Conservation (phyloP, 2,888 invertebrate species). For the Rhagonycha fulva region DNA sequence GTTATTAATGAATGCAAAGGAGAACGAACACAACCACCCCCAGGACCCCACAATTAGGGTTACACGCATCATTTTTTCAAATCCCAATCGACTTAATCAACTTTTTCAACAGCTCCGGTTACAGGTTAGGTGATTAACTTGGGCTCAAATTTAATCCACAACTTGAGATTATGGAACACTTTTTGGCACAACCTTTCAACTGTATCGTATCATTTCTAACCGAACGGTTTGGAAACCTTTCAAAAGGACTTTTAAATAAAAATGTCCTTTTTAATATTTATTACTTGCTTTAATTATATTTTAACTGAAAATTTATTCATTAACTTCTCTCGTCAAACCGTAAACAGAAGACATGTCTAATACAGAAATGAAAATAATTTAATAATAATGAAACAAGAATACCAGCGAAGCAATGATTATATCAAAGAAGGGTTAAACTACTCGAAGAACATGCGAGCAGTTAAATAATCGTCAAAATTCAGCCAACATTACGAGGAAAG, state of each 20-base stretch:
- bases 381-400: constrained; percentile 58
- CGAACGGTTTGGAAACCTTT: not conserved
- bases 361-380: constrained; percentile 59
- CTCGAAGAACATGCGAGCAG: constrained; percentile 41
- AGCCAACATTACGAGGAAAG: constrained; percentile 9
- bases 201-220: not conserved
- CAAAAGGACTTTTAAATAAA: not conserved
- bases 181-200: not conserved
- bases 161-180: not conserved
- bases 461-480: constrained; percentile 16
- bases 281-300: not conserved
- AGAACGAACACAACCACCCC: constrained; percentile 7
- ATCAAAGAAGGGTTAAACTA: constrained; percentile 56
- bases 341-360: constrained; percentile 48
- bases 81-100: constrained; percentile 38
- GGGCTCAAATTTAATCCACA: constrained; percentile 32
- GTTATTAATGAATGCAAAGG: constrained; percentile 16
- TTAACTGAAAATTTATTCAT: constrained; percentile 16
- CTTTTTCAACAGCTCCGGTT: constrained; percentile 33
- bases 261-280: not conserved
- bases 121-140: constrained; percentile 33
- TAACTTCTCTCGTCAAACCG: constrained; percentile 7
- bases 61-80: constrained; percentile 30
- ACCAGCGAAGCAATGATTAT: constrained; percentile 56
- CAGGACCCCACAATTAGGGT: constrained; percentile 21